These are phyloP conservation scores for Netelia fuscicornis DNA, from an alignment of 2,888 invertebrate species.

Conservation along the genomic window DNA sequence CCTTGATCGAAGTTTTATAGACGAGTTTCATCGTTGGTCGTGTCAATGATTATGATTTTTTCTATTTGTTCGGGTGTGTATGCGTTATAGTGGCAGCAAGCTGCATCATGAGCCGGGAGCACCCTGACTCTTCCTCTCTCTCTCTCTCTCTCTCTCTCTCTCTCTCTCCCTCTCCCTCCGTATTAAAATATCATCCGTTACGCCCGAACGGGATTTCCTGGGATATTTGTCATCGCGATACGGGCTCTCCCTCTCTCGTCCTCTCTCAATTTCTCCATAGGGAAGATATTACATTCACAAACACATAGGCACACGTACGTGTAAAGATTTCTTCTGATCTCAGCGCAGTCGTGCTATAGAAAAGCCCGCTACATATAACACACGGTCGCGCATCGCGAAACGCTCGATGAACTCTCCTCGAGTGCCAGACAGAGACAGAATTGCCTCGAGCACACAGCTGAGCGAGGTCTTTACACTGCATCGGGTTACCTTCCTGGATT, in stretches of 20 bases:
- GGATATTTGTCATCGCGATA: constrained; percentile 71
- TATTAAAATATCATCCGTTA: constrained; percentile 70
- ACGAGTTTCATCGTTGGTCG: background rate
- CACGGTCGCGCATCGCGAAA: constrained; percentile 15
- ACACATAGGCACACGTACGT: background rate
- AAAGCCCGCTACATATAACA: constrained; percentile 23
- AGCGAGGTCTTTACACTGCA: constrained; percentile 74
- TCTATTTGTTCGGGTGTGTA: background rate
- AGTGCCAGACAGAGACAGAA: constrained; percentile 33
- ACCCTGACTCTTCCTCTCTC: constrained; percentile 14
- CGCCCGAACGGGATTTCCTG: constrained; percentile 70
- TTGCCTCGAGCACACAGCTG: constrained; percentile 62
- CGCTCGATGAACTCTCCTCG: constrained; percentile 35
- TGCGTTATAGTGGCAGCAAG: constrained; percentile 10
- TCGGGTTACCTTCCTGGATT: constrained; percentile 79
- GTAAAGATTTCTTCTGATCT: constrained; percentile 29
- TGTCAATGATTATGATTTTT: constrained; percentile 24
- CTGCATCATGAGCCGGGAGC: constrained; percentile 20
- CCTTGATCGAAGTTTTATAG: constrained; percentile 20
- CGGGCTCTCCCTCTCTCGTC: constrained; percentile 17
- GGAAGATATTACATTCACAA: constrained; percentile 7
- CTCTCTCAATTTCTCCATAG: constrained; percentile 33
- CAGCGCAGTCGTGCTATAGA: constrained; percentile 1
- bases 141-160: background rate
- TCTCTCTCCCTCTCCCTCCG: background rate